Base-by-base conservation (phyloP, 1,140 invertebrate species). In the Ericerus pela region DNA sequence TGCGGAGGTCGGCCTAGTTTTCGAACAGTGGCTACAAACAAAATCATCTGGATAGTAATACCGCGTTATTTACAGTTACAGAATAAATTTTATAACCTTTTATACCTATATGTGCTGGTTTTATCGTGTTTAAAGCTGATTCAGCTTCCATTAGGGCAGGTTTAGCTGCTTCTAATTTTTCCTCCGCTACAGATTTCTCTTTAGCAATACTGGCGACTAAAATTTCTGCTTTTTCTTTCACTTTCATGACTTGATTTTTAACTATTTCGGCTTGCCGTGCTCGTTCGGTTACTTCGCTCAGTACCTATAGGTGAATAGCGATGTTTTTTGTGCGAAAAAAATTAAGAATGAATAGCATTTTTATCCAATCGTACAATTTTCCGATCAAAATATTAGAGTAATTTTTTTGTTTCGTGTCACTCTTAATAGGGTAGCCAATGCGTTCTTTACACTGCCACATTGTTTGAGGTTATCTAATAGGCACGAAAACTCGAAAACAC, bases 1-100 rank as follows among this genome's bases (percentile, higher is more conserved):
- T 96, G 91, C 4, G 94, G 94, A 0, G 94, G 93, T 62, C 91
- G 75, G 11, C 90, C 92, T 26, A 97, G 70, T 72, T 96, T 96
- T 61, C 93, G 76, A 0, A 96, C 91, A 12, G 92, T 96, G 10
- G 93, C 90, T 58, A 57, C 52, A 52, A 56, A 41, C 4, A 41
- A 41, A 41, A 41, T 16, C 14, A 41, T 6, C 5, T 41, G 11
- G 22, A 55, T 11, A 43, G 14, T 43, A 6, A 22, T 18, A 43
- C 6, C 10, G 8, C 10, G 16, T n/a, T 16, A 8, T 6, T 11
- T 33, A 11, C n/a, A n/a, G 31, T 10, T 10, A 10, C 31, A 33
- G 31, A 33, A 11, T 11, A 33, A 11, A 11, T 33, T 33, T 33
- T 11, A 33, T n/a, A n/a, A n/a, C n/a, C n/a, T 33, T 33, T 3